Conservation (phyloP, 1,140 invertebrate genomes). For the Drosophila punjabiensis region DNA sequence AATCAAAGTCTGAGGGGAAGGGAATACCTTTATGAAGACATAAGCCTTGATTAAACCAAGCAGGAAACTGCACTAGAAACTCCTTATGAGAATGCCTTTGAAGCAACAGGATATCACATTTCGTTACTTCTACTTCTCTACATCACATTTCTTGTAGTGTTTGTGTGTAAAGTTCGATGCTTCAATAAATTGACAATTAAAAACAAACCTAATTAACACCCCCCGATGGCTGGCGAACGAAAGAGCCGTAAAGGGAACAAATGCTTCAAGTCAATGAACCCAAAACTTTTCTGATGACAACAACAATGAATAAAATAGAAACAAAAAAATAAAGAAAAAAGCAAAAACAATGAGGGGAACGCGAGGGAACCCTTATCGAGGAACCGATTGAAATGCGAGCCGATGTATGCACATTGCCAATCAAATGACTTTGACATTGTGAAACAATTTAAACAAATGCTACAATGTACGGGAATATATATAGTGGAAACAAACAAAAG, state of each 20-base stretch:
- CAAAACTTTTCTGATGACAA: conserved; percentile 38
- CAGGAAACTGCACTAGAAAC: neutral
- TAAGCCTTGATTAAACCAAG: neutral
- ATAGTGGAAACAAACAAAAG: conserved; percentile 15
- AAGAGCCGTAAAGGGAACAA: conserved; percentile 43
- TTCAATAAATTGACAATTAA: conserved; percentile 75
- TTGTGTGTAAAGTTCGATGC: conserved; percentile 24
- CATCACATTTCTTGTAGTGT: neutral
- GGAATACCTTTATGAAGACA: neutral
- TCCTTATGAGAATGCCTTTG: neutral
- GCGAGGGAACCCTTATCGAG: conserved; percentile 22
- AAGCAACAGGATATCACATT: neutral
- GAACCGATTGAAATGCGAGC: conserved; percentile 61
- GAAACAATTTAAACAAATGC: conserved; percentile 38
- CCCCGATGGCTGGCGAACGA: conserved; percentile 41
- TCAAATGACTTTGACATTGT: conserved; percentile 68
- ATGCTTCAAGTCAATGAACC: conserved; percentile 73
- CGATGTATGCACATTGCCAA: conserved; percentile 2
- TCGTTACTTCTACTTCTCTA: neutral
- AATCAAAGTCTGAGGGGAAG: conserved; percentile 1
- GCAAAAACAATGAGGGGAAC: neutral
- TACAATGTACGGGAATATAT: conserved; percentile 14
- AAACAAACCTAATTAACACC: conserved; percentile 79
- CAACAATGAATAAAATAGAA: conserved; percentile 22
- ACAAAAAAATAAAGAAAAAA: neutral